phyloP scores from a whole-genome alignment of 2,797 vertebrate species.

The Coregonus ussuriensis region DNA sequence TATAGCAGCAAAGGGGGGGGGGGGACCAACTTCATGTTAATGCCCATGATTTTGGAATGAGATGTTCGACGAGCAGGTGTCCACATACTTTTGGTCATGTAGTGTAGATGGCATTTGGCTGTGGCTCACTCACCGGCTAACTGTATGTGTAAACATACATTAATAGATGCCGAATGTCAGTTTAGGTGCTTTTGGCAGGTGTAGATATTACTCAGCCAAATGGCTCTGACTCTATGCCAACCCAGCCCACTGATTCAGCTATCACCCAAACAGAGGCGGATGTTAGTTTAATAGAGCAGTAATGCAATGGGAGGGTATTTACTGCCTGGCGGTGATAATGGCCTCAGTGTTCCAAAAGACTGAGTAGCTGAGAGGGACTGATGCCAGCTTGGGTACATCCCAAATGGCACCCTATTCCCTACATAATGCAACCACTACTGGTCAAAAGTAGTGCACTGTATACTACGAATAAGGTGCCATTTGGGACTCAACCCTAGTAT shows the following conservation, averaged over 20 bases:
- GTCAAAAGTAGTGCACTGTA: not conserved
- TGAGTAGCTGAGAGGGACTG: not conserved
- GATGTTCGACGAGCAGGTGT: too few species aligned
- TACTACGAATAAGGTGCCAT: not conserved
- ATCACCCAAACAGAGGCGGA: not conserved
- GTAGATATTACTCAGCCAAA: not conserved
- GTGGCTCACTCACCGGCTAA: not conserved
- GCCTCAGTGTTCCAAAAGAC: not conserved
- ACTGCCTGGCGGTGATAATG: conserved; percentile 8
- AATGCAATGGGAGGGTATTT: not conserved
- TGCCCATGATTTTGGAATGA: too few species aligned
- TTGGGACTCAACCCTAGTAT: not conserved
- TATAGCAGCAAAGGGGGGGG: too few species aligned
- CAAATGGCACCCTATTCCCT: not conserved
- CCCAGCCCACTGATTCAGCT: not conserved
- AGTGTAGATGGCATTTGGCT: not conserved
- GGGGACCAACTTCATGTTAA: too few species aligned
- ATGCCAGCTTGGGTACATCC: not conserved
- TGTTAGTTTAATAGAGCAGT: conserved; percentile 5
- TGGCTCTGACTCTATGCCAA: not conserved
- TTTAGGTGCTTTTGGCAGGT: not conserved
- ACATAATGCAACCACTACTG: not conserved
- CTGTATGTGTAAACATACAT: not conserved
- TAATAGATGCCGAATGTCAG: not conserved
- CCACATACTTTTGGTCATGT: too few species aligned